Evolutionary conservation across 2,113 vertebrate species (phyloP).

Genomic region (Tretioscincus oriximinensis): DNA sequence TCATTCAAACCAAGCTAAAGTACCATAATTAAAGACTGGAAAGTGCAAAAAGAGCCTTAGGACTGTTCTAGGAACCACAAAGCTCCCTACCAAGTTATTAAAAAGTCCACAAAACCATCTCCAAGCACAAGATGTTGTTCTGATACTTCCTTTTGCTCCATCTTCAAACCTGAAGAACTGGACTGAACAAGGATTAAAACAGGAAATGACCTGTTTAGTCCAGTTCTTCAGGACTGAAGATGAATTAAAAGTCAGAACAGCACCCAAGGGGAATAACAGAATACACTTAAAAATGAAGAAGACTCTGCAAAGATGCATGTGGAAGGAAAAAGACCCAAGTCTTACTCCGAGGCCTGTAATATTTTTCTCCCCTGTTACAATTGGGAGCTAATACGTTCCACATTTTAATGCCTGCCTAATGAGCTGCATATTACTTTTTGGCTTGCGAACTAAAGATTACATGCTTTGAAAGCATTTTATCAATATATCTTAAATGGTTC

Average conservation of each 20-base stretch:
- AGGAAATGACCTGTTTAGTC: too few relatives aligned
- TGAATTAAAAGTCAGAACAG: too few relatives aligned
- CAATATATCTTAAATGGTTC: constrained; percentile 23
- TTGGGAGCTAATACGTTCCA: constrained; percentile 41
- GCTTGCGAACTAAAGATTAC: constrained; percentile 27
- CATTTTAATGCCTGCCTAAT: constrained; percentile 24
- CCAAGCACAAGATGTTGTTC: background rate
- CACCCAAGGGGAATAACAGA: constrained; percentile 18
- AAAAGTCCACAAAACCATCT: background rate
- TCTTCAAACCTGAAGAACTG: too few relatives aligned
- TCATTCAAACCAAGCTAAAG: too few relatives aligned
- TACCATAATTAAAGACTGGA: too few relatives aligned
- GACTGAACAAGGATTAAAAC: too few relatives aligned
- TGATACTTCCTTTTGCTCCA: too few relatives aligned
- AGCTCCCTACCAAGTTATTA: too few relatives aligned
- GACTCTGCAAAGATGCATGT: constrained; percentile 6
- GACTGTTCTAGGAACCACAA: background rate
- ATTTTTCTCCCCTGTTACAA: constrained; percentile 17
- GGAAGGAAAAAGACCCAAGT: constrained; percentile 2
- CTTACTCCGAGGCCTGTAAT: constrained; percentile 34
- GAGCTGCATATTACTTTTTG: constrained; percentile 19
- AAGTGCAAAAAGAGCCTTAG: background rate
- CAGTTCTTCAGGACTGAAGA: too few relatives aligned
- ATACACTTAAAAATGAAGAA: background rate
- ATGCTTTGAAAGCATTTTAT: constrained; percentile 27